Evolutionary conservation across 2,888 invertebrate genomes (phyloP).

Genomic region (Latrodectus elegans): DNA sequence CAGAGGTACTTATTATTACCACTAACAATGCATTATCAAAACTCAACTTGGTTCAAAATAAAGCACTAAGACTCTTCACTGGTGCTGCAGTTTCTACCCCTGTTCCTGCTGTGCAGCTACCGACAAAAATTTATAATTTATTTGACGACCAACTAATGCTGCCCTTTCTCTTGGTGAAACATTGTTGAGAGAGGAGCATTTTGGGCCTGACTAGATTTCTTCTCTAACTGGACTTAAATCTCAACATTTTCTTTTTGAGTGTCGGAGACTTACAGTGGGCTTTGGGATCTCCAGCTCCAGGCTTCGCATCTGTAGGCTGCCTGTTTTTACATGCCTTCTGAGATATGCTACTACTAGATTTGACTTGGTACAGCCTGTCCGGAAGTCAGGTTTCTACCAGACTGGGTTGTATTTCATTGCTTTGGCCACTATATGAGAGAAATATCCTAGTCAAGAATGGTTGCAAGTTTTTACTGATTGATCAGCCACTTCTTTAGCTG

Average conservation of each 20-base stretch:
- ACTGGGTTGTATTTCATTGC: not conserved
- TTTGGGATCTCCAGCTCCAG: not conserved
- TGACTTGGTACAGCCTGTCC: not conserved
- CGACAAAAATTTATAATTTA: not conserved
- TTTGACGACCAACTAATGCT: not conserved
- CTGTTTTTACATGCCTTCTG: not conserved
- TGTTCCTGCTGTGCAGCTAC: conserved; percentile 3
- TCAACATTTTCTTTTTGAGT: not conserved
- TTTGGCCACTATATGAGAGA: not conserved
- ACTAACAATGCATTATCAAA: not conserved
- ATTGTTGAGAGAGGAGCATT: not conserved
- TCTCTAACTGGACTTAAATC: not conserved
- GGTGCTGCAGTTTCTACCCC: conserved; percentile 11
- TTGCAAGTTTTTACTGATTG: not conserved
- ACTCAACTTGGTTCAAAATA: conserved; percentile 8
- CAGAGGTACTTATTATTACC: not conserved
- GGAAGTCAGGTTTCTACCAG: not conserved
- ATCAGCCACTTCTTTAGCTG: not conserved
- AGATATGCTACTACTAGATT: conserved; percentile 1
- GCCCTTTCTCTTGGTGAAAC: not conserved
- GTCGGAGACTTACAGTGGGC: not conserved
- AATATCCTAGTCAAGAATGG: not conserved
- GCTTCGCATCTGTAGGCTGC: not conserved
- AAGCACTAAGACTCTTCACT: not conserved
- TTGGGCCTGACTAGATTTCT: not conserved